phyloP scores from a whole-genome alignment of 2,797 vertebrate species.

The Gobio occitaniae region DNA sequence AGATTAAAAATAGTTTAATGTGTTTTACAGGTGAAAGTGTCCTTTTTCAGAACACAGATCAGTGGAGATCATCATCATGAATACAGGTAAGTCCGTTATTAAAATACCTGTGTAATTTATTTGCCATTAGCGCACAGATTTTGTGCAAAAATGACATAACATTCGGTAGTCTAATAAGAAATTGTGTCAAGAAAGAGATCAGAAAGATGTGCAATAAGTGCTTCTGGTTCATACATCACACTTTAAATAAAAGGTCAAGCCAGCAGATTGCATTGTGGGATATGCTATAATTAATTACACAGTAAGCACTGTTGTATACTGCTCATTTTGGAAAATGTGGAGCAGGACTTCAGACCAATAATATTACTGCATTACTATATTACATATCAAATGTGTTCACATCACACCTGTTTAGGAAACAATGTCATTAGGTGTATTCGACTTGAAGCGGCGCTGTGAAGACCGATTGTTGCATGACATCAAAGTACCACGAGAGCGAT shows the following conservation, averaged over 20 bases:
- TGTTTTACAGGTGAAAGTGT: constrained; percentile 81
- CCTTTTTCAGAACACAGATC: constrained; percentile 77
- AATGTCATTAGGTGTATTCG: neutral
- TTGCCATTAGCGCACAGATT: neutral
- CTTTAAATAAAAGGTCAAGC: neutral
- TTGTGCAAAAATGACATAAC: neutral
- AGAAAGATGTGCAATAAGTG: neutral
- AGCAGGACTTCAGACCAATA: neutral
- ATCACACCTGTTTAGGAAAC: neutral
- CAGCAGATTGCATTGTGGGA: neutral
- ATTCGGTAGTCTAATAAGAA: neutral
- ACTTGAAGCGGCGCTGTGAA: no score
- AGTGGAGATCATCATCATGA: constrained; percentile 88
- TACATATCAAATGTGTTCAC: neutral
- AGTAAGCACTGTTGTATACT: neutral
- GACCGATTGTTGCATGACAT: no score
- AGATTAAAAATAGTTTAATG: neutral
- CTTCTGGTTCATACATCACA: neutral
- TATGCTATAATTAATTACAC: neutral
- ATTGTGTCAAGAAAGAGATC: neutral
- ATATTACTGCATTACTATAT: neutral
- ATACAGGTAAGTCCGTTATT: constrained; percentile 86
- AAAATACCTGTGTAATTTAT: neutral
- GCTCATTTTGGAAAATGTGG: neutral
- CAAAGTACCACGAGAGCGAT: no score